phyloP scores from a whole-genome alignment of 2,797 vertebrate genomes.

The Eutrigla gurnardus region DNA sequence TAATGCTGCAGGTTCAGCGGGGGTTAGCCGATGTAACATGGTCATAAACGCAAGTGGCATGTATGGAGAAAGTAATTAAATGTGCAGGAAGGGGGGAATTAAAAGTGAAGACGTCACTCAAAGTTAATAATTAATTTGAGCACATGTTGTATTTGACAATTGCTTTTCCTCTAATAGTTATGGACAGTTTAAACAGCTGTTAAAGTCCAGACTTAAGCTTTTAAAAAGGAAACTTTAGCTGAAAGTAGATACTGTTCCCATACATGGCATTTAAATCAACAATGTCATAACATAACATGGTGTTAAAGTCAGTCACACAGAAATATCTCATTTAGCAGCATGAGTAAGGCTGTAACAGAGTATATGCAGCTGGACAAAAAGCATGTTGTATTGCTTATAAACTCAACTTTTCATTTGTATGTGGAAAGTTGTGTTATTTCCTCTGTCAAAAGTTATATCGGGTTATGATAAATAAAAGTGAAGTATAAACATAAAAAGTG shows the following conservation, averaged over 20 bases:
- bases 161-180: not conserved
- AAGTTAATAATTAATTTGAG: not conserved
- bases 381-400: not conserved
- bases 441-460: not conserved
- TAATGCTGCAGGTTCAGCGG: slow-evolving; percentile 65
- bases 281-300: not conserved
- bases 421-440: not conserved
- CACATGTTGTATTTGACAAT: not conserved
- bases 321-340: not conserved
- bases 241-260: not conserved
- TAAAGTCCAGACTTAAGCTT: too few species aligned
- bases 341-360: not conserved
- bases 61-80: slow-evolving; percentile 57
- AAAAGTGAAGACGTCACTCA: slow-evolving; percentile 29
- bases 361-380: not conserved
- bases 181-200: not conserved
- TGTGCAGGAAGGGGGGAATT: not conserved
- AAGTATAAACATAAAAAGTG: not conserved
- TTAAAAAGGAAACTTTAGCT: not conserved
- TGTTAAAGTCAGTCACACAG: not conserved
- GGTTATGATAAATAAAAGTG: not conserved
- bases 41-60: slow-evolving; percentile 48
- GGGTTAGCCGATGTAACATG: slow-evolving; percentile 61
- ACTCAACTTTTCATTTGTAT: not conserved
- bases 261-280: not conserved